Evolutionary conservation across 1,140 invertebrate genomes (phyloP).

Genomic region (Tetranychus urticae): DNA sequence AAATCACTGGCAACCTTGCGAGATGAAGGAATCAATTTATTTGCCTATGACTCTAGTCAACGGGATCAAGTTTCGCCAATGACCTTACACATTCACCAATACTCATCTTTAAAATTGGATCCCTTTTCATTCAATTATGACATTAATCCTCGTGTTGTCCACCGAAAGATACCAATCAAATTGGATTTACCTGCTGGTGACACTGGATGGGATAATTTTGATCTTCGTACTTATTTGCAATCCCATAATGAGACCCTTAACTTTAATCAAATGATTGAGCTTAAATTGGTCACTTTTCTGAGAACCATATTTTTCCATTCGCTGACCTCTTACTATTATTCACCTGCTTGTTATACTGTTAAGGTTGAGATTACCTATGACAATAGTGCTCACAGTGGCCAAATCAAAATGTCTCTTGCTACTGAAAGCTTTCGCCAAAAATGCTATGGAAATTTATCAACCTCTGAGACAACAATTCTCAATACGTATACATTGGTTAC

Average conservation of each 20-base stretch:
- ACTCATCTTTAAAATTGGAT: conserved; percentile 51
- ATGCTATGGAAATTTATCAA: conserved; percentile 42
- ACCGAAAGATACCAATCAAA: conserved; percentile 18
- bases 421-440: conserved; percentile 45
- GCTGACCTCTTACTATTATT: conserved; percentile 49
- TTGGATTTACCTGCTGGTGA: conserved; percentile 8
- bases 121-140: conserved; percentile 72
- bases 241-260: conserved; percentile 35
- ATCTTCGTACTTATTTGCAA: conserved; percentile 32
- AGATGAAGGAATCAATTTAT: conserved; percentile 54
- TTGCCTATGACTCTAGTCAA: conserved; percentile 37
- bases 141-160: conserved; percentile 51
- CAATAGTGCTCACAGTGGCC: conserved; percentile 22
- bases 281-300: conserved; percentile 40
- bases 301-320: conserved; percentile 72
- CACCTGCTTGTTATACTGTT: conserved; percentile 59
- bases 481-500: too few species aligned
- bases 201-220: conserved; percentile 21
- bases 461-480: too few species aligned
- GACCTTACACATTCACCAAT: conserved; percentile 47
- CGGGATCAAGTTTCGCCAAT: conserved; percentile 34
- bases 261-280: conserved; percentile 47
- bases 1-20: conserved; percentile 49
- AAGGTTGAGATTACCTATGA: conserved; percentile 31
- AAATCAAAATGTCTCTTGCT: conserved; percentile 58